Percentiles rank a stretch among this genome's conserved stretches.
Evolutionary conservation across 1,140 invertebrate genomes (phyloP).

Genomic region (Brachionus rubens): DNA sequence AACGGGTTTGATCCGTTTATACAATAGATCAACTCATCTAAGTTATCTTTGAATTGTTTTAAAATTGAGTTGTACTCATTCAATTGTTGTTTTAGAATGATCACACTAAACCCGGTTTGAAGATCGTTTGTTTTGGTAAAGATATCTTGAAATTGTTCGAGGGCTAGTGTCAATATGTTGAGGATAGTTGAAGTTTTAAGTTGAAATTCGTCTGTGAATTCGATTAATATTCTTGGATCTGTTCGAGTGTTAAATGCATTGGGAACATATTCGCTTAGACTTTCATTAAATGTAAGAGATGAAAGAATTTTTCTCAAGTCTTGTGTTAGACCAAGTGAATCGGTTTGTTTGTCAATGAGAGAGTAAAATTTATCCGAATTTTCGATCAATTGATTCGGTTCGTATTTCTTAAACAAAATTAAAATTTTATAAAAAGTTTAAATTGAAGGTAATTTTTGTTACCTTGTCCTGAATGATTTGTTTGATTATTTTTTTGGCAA

Average conservation of each 20-base stretch:
- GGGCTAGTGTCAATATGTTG: neutral
- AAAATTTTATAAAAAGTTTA: neutral
- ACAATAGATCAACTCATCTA: neutral
- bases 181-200: neutral
- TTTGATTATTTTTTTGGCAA: constrained; percentile 16
- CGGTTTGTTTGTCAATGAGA: neutral
- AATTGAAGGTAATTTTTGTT: neutral
- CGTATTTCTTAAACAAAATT: neutral
- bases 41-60: neutral
- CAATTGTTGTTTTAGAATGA: neutral
- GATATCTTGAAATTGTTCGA: neutral
- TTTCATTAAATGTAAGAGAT: neutral
- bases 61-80: neutral
- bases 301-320: neutral
- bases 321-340: neutral
- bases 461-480: constrained; percentile 5
- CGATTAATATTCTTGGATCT: neutral
- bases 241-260: neutral
- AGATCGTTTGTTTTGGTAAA: neutral
- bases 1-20: neutral
- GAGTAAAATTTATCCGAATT: constrained; percentile 15
- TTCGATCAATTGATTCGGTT: neutral
- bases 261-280: neutral
- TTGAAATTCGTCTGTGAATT: neutral
- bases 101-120: neutral